phyloP scores from a whole-genome alignment of 2,113 vertebrate genomes.

The Campylorhamphus procurvoides region DNA sequence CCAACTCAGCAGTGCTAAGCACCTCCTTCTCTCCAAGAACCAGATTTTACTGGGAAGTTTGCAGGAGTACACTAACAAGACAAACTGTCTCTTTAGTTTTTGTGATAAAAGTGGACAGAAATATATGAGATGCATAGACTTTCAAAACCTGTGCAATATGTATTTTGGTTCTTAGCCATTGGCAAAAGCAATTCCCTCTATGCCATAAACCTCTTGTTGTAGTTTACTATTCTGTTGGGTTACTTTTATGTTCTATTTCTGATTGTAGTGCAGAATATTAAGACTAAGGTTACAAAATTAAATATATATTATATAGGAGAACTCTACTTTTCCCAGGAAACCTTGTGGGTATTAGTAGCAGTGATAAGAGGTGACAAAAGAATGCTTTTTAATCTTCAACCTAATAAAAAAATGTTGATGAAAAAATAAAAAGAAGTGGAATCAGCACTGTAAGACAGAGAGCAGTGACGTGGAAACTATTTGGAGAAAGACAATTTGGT shows the following conservation, averaged over 20 bases:
- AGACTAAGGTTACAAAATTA: neutral
- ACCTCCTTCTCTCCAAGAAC: neutral
- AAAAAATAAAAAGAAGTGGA: neutral
- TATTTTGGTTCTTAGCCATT: neutral
- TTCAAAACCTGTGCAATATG: neutral
- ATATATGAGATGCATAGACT: neutral
- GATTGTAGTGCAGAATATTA: neutral
- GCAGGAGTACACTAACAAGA: neutral
- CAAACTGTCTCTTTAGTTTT: neutral
- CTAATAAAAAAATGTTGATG: neutral
- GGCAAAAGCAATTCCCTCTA: neutral
- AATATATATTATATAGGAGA: neutral
- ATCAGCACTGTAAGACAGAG: neutral
- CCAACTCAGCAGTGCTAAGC: neutral
- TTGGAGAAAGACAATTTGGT: neutral
- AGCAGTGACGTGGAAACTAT: neutral
- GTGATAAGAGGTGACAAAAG: neutral
- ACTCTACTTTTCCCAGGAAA: neutral
- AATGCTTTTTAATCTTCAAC: neutral
- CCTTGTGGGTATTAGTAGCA: neutral
- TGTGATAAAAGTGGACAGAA: neutral
- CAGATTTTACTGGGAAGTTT: neutral
- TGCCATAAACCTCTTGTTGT: neutral
- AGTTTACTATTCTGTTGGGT: neutral
- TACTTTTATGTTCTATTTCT: neutral